phyloP scores from a whole-genome alignment of 1,140 invertebrate genomes.

The Hyphantria cunea region DNA sequence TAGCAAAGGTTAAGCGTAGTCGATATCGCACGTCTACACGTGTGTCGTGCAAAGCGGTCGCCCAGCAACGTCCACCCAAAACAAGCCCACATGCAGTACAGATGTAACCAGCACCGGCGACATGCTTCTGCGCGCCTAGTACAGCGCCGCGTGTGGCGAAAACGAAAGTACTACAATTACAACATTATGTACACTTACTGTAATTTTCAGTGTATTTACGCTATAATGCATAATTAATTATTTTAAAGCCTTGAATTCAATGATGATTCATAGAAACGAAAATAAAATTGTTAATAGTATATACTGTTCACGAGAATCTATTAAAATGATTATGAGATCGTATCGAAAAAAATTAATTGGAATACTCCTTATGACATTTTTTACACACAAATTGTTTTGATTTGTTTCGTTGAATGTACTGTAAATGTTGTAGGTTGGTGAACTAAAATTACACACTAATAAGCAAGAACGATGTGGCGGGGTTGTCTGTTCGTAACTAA shows the following conservation, averaged over 20 bases:
- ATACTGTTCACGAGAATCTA: too few species aligned
- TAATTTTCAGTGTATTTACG: constrained; percentile 19
- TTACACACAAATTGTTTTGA: too few species aligned
- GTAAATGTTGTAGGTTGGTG: too few species aligned
- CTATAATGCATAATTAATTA: constrained; percentile 1
- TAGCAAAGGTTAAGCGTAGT: background rate
- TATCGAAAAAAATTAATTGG: too few species aligned
- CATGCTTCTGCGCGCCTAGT: constrained; percentile 2
- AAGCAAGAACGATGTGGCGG: too few species aligned
- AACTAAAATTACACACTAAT: too few species aligned
- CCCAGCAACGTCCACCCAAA: constrained; percentile 20
- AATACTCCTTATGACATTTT: too few species aligned
- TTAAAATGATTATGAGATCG: too few species aligned
- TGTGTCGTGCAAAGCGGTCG: constrained; percentile 4
- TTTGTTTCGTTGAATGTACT: too few species aligned
- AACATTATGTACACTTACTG: background rate
- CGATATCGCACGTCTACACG: constrained; percentile 7
- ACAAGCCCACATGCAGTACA: constrained; percentile 19
- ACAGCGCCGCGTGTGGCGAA: constrained; percentile 30
- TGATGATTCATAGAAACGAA: constrained; percentile 1
- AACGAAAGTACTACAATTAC: constrained; percentile 35
- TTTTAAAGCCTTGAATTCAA: background rate
- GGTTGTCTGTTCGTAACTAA: too few species aligned
- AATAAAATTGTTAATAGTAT: background rate
- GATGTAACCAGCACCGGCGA: background rate